Evolutionary conservation across 1,140 invertebrate species (phyloP), one percentile per base, ranked within the genome.

Genomic region (Penaeus chinensis): DNA sequence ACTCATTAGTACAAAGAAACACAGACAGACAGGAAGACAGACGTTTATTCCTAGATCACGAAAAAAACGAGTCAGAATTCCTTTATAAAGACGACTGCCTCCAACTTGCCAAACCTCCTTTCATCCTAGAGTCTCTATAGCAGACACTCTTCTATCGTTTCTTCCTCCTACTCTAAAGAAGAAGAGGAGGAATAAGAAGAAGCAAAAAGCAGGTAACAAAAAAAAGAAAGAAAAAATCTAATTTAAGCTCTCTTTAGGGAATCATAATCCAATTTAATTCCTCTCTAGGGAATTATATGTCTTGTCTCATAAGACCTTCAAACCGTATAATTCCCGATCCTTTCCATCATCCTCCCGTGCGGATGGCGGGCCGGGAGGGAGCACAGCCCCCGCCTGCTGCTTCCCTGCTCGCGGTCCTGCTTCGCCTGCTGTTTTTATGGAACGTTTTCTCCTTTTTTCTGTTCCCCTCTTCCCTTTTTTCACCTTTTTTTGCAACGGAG

Each of bases 221-320:
- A 42, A 42, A 42, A 27, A n/a, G 18, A 61, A 18, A 37, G 32
- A 42, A 65, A 69, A 47, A n/a, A 66, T 69, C 37, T 65, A 69
- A 82, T 82, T 82, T 47, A 82, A 66, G n/a, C 37, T 37, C 27
- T 69, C 81, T 69, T 65, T 24, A 69, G 80, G 61, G 80, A 69
- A 69, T 82, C 66, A 82, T 47, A 82, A 66, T 69, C 37, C 81
- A 69, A 82, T 82, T 82, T 47, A 82, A 66, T 18, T 24, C 63
- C 27, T 69, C 81, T 69, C 37, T 24, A 69, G 80, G 61, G 80
- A 69, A 69, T 82, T 82, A 82, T 47, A 82, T 32, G 63, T 20
- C 63, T 27, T 24, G 81, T 82, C 81, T 22, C 27, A 82, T 69
- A 69, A 69, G 65, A 66, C 66, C 32, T 65, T 11, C 32, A 7